These are phyloP conservation scores for Pteromalus puparum DNA, from an alignment of 1,140 invertebrate genomes.

Conservation along the genomic window DNA sequence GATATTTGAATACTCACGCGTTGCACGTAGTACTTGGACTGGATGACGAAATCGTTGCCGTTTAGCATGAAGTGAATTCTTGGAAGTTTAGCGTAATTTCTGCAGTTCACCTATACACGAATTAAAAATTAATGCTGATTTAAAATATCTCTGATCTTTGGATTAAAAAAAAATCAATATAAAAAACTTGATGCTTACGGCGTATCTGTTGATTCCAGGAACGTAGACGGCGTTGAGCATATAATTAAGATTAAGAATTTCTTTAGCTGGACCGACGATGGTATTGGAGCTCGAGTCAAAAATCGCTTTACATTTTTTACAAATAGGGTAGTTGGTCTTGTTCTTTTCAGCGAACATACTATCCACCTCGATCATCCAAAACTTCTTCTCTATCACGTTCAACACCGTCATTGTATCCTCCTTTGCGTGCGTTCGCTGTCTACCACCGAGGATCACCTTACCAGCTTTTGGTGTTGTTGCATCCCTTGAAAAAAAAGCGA, in stretches of 20 bases:
- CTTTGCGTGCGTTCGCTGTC: constrained; percentile 80
- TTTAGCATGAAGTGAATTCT: constrained; percentile 80
- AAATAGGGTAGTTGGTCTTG: constrained; percentile 68
- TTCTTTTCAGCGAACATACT: constrained; percentile 69
- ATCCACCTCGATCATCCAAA: constrained; percentile 90
- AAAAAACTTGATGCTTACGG: constrained; percentile 64
- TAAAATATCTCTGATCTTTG: too few species aligned
- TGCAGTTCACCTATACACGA: constrained; percentile 74
- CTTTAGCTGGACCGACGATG: constrained; percentile 83
- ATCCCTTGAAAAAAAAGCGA: constrained; percentile 74
- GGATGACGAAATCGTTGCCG: constrained; percentile 79
- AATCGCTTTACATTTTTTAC: constrained; percentile 81
- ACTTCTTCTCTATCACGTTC: constrained; percentile 80
- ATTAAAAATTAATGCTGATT: too few species aligned
- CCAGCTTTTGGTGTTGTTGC: constrained; percentile 79
- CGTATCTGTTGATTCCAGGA: constrained; percentile 71
- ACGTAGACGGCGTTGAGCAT: constrained; percentile 79
- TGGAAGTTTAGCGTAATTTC: constrained; percentile 78
- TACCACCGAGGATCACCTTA: constrained; percentile 85
- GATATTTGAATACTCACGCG: constrained; percentile 68
- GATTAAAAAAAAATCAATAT: too few species aligned
- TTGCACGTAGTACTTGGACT: constrained; percentile 83
- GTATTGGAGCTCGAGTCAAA: constrained; percentile 89
- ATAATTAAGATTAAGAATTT: constrained; percentile 82
- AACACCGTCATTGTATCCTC: constrained; percentile 81